These are phyloP conservation scores for Drosophila nr. perissopoda DNA, from an alignment of 2,888 invertebrate genomes.

Conservation along the genomic window DNA sequence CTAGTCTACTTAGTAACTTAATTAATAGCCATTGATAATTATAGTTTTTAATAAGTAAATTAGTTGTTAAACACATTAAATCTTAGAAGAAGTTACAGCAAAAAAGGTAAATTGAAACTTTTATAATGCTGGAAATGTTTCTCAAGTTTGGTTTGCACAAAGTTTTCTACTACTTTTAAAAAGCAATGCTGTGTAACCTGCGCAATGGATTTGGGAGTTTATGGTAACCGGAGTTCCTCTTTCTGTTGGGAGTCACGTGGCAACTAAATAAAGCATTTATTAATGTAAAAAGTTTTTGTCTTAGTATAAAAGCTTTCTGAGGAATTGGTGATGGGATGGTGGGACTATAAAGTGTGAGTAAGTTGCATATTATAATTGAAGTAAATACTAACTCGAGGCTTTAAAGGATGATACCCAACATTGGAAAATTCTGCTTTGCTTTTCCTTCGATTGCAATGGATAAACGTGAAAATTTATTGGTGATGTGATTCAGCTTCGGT, in stretches of 20 bases:
- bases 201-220: neutral
- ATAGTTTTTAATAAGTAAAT: slow-evolving; percentile 29
- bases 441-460: neutral
- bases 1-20: slow-evolving; percentile 6
- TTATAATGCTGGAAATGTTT: slow-evolving; percentile 17
- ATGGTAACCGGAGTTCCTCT: neutral
- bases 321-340: neutral
- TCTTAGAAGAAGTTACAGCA: neutral
- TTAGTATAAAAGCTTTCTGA: neutral
- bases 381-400: neutral
- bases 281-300: neutral
- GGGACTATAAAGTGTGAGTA: neutral
- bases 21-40: slow-evolving; percentile 10
- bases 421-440: neutral
- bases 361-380: neutral
- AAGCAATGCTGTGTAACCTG: neutral
- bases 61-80: slow-evolving; percentile 15
- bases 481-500: neutral
- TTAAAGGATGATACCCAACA: neutral
- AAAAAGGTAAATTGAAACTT: slow-evolving; percentile 9
- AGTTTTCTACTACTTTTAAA: slow-evolving; percentile 32
- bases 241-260: neutral
- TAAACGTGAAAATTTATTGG: neutral
- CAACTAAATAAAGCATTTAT: neutral
- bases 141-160: slow-evolving; percentile 13